Evolutionary conservation across 2,888 invertebrate species (phyloP).

Genomic region (Julus scandinavius): DNA sequence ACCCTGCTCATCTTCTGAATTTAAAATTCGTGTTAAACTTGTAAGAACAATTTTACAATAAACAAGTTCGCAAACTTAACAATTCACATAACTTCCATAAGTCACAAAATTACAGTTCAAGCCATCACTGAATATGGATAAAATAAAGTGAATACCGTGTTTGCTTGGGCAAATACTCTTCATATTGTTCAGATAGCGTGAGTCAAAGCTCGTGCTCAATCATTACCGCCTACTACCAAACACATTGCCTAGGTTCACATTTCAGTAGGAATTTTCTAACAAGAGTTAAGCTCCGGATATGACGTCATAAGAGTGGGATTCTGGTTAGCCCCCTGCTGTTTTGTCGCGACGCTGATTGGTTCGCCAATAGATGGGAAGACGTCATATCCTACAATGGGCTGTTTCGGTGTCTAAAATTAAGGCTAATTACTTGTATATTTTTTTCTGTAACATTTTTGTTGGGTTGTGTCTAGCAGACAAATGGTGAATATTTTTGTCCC

Average conservation of each 20-base stretch:
- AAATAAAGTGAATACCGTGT: no score
- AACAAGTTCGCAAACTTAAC: no score
- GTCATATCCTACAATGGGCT: conserved; percentile 18
- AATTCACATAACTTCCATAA: no score
- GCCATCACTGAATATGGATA: no score
- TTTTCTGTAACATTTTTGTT: neutral
- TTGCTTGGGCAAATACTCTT: no score
- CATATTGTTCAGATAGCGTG: neutral
- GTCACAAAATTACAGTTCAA: no score
- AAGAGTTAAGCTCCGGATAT: neutral
- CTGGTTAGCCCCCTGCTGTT: neutral
- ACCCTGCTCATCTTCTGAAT: no score
- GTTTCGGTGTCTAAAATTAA: conserved; percentile 20
- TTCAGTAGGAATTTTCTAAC: neutral
- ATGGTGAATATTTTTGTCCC: neutral
- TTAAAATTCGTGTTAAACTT: no score
- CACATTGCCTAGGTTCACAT: neutral
- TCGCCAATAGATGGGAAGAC: neutral
- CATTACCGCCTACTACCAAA: conserved; percentile 25
- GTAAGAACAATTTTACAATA: no score
- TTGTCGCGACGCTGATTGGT: neutral
- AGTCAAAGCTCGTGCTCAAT: neutral
- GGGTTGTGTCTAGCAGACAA: neutral
- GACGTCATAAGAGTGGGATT: neutral
- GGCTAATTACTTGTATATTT: neutral